Base-by-base conservation (phyloP, 2,888 invertebrate genomes). In the Notodonta ziczac region DNA sequence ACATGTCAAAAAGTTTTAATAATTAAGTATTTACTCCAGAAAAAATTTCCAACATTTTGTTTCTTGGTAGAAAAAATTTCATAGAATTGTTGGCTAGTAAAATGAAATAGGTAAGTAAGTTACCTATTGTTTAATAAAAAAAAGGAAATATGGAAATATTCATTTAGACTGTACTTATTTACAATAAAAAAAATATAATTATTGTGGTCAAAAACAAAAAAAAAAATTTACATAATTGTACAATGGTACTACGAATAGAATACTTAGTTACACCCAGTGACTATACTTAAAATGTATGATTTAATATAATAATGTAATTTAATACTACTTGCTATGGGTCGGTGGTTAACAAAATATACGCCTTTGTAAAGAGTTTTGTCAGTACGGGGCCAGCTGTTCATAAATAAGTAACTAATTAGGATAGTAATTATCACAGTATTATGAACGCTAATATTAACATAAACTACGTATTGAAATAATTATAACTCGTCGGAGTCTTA, bases 361-460 rank as follows among this genome's bases (percentile, higher is more conserved):
- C 55, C 59, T 65, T 59, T 63, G 64, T 66, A 62, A 56, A 66
- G 54, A 69, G 65, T 66, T 76, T 74, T 70, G 69, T 78, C 63
- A 57, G 62, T 58, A 70, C 50, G 62, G 64, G 54, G 57, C 65
- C 58, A 58, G 59, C 66, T 73, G 65, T 67, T 70, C 72, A 61
- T 62, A 66, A 46, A 70, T 74, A 66, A 46, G 69, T 74, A 71
- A 69, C 62, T 74, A 77, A 76, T 78, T 74, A 76, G 53, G 72
- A 57, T 63, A 62, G 35, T 72, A 73, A 67, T 74, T 76, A 76
- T 70, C 71, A 67, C 68, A 55, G 68, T 70, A 56, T 70, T 68
- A 66, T 61, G 35, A 24, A 59, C 9, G 40, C 40, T 57, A 51
- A 51, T 62, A 70, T 73, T 67, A 62, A 60, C 70, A 67, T 69